Conservation (phyloP, 2,113 vertebrate genomes). For the Tinamus guttatus region DNA sequence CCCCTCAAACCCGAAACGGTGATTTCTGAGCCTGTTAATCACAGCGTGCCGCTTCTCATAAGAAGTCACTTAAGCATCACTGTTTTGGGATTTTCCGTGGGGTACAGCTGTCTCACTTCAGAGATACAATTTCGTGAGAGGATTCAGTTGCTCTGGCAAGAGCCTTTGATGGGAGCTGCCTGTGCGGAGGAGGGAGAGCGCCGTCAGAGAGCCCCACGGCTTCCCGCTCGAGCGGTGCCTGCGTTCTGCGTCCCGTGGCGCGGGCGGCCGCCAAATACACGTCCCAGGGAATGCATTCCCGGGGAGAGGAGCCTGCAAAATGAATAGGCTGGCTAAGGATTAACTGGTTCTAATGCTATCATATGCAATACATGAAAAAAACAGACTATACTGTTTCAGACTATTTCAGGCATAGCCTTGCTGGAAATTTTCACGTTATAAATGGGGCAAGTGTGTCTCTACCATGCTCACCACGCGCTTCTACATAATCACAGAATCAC, state of each 20-base stretch:
- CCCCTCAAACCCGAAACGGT: not conserved
- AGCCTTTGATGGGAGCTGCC: slow-evolving; percentile 48
- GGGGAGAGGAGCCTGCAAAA: not conserved
- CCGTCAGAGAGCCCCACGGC: slow-evolving; percentile 10
- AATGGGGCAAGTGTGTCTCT: not conserved
- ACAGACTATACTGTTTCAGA: not conserved
- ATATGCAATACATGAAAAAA: not conserved
- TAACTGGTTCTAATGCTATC: not conserved
- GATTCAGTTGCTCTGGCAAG: slow-evolving; percentile 76
- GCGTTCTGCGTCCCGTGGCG: slow-evolving; percentile 36
- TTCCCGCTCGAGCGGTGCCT: slow-evolving; percentile 26
- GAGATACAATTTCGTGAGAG: slow-evolving; percentile 62
- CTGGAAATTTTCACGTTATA: not conserved
- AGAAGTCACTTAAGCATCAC: slow-evolving; percentile 36
- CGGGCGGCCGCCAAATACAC: slow-evolving; percentile 18
- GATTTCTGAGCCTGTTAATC: slow-evolving; percentile 28
- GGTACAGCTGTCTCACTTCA: slow-evolving; percentile 55
- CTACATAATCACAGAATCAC: not conserved
- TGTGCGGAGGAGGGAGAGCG: slow-evolving; percentile 54
- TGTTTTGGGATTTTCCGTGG: slow-evolving; percentile 9
- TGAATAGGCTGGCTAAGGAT: not conserved
- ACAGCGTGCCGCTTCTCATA: not conserved
- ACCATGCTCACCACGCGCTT: not conserved
- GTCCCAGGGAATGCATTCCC: slow-evolving; percentile 29
- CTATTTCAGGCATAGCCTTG: not conserved